These are phyloP conservation scores for Syrphus vitripennis DNA, from an alignment of 2,888 invertebrate species.

Conservation along the genomic window DNA sequence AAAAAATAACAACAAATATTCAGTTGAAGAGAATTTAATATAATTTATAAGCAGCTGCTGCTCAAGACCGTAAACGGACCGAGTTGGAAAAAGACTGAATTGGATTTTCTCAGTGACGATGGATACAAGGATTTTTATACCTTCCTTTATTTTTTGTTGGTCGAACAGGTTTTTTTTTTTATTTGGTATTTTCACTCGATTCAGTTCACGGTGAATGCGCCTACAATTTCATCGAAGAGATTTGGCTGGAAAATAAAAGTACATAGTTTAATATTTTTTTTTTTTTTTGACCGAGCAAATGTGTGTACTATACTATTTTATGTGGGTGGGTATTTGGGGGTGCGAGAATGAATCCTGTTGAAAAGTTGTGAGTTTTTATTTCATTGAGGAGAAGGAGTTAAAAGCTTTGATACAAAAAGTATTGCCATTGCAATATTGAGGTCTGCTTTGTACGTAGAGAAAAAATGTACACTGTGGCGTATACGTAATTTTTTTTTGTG, in stretches of 20 bases:
- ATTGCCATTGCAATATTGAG: neutral
- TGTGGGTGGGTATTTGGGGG: constrained; percentile 31
- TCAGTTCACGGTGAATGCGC: neutral
- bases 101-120: constrained; percentile 49
- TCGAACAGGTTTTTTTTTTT: neutral
- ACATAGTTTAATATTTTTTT: neutral
- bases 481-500: neutral
- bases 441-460: neutral
- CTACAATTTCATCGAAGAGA: constrained; percentile 52
- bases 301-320: neutral
- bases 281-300: constrained; percentile 9
- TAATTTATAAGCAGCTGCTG: constrained; percentile 18
- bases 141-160: neutral
- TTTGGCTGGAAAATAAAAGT: constrained; percentile 42
- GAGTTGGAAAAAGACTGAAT: constrained; percentile 67
- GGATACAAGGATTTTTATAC: constrained; percentile 53
- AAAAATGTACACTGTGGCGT: neutral
- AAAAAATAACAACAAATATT: constrained; percentile 28
- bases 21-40: constrained; percentile 41
- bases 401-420: constrained; percentile 8
- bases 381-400: neutral
- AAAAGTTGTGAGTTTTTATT: constrained; percentile 33
- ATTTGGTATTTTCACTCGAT: neutral
- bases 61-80: constrained; percentile 52
- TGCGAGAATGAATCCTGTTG: constrained; percentile 13